phyloP scores from a whole-genome alignment of 2,888 invertebrate genomes.

The Trissonchulus sp. region DNA sequence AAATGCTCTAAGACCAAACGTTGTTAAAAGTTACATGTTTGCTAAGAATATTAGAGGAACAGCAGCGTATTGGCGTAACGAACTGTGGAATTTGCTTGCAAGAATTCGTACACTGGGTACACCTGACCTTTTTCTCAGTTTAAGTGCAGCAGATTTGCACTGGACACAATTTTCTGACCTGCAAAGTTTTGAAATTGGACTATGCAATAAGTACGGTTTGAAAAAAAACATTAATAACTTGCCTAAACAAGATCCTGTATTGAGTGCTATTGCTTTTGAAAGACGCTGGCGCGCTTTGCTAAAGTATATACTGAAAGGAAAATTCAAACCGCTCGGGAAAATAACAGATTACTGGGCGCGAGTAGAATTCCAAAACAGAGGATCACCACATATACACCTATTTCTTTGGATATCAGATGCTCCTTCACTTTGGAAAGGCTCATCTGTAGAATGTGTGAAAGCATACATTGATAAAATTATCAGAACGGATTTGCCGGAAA shows the following conservation, averaged over 20 bases:
- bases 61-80: not conserved
- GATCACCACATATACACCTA: not conserved
- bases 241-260: not conserved
- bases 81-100: not conserved
- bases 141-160: constrained; percentile 1
- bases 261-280: constrained; percentile 4
- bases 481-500: not conserved
- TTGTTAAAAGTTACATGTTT: constrained; percentile 6
- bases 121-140: not conserved
- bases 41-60: constrained; percentile 2
- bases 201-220: not conserved
- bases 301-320: not conserved
- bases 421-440: not conserved
- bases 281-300: constrained; percentile 9
- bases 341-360: constrained; percentile 8
- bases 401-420: constrained; percentile 11
- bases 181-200: not conserved
- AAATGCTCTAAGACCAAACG: not conserved
- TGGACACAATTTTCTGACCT: not conserved
- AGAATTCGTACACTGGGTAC: not conserved
- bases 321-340: not conserved
- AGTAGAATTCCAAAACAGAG: constrained; percentile 18
- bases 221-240: not conserved
- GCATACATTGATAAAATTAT: constrained; percentile 7
- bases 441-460: not conserved